phyloP scores from a whole-genome alignment of 2,113 vertebrate genomes.

The Odontophorus gujanensis region DNA sequence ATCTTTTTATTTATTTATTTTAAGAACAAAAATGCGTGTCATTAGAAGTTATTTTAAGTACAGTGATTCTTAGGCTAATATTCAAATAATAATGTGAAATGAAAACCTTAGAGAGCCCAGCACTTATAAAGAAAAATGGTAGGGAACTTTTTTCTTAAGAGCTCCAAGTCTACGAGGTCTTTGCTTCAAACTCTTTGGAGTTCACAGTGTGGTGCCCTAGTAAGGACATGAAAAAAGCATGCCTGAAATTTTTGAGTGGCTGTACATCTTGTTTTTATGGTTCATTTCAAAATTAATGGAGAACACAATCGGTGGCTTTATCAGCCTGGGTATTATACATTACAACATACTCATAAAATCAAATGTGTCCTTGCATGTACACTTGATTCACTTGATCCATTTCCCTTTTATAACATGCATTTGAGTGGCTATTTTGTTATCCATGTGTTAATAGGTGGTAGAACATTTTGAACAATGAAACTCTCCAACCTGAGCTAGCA shows the following conservation, averaged over 20 bases:
- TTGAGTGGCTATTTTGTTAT: background rate
- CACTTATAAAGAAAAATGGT: background rate
- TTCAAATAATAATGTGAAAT: background rate
- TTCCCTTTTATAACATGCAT: background rate
- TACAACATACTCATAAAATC: background rate
- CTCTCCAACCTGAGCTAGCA: fast-evolving
- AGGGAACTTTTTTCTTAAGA: background rate
- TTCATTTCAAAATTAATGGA: background rate
- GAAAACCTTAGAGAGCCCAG: background rate
- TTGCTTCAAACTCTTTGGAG: background rate
- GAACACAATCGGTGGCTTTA: background rate
- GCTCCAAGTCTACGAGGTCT: background rate
- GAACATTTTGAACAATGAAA: background rate
- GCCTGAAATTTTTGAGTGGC: background rate
- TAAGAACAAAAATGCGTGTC: background rate
- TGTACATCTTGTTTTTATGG: background rate
- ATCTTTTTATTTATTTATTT: background rate
- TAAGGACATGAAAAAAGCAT: background rate
- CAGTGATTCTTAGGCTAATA: background rate
- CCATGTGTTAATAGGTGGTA: background rate
- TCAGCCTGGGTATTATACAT: background rate
- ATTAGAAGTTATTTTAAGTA: background rate
- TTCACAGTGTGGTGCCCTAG: background rate
- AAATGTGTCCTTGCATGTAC: background rate
- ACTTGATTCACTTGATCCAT: background rate